Evolutionary conservation across 2,797 vertebrate species (phyloP), one percentile per base, ranked within the genome.

Genomic region (Enteromius paludinosus): DNA sequence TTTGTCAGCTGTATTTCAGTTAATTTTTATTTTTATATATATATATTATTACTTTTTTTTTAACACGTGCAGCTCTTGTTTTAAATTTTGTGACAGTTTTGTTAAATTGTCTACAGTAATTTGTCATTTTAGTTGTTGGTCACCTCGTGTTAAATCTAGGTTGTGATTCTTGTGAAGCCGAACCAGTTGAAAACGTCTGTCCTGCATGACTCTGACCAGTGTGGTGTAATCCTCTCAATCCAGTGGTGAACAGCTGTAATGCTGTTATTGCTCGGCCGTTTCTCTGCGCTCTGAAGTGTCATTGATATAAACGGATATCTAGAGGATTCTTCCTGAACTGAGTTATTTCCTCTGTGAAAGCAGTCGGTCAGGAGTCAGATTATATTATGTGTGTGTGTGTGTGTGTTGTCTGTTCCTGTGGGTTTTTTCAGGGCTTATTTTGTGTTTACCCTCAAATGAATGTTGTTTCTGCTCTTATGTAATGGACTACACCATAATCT

Each of bases 401-500:
- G 68, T 52, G 43, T 49, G 15, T 33, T 28, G 12, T 43, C 38
- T 75, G 71, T 72, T 71, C 47, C 65, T 71, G 14, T 54, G 38
- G 69, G 64, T 38, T 86, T 85, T 61, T 70, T 43, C 0, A 4
- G 87, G 88, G 84, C 80, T 87, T 86, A 85, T 84, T 82, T 76
- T 89, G 87, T 92, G 89, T 94, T 94, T 91, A 90, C 86, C 82
- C 90, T 93, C 90, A 87, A 87, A 78, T 81, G 68, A 77, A 87
- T 74, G 87, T 82, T 81, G 88, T 91, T 91, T 91, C 74, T 88
- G 43, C 86, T 52, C 87, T 94, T 95, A 93, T 88, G 88, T 94
- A 94, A 93, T 88, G 80, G 86, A 89, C 88, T 87, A 85, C 84
- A 56, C 89, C 89, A 91, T 93, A 94, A 93, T 94, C 93, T 93